Evolutionary conservation across 2,797 vertebrate species (phyloP).

Genomic region (Coccyzus lansbergi): DNA sequence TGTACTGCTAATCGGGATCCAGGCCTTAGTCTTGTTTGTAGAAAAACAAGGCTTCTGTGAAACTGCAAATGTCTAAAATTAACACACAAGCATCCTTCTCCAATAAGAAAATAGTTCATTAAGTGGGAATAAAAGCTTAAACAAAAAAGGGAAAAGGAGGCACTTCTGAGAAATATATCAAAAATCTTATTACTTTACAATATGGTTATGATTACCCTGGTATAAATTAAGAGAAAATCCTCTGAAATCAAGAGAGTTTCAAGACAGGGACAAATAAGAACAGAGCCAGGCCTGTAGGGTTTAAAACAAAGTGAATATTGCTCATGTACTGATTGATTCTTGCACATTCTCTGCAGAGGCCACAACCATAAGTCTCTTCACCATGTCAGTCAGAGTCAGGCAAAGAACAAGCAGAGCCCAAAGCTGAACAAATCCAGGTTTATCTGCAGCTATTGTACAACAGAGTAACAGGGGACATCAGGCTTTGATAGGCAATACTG

Average conservation of each 20-base stretch:
- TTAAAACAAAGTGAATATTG: conserved; percentile 22
- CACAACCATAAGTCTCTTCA: not conserved
- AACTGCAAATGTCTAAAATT: not conserved
- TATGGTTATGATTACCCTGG: conserved; percentile 45
- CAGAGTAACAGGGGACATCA: conserved; percentile 39
- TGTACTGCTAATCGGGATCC: not conserved
- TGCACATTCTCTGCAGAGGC: not conserved
- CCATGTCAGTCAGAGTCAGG: not conserved
- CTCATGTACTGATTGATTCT: not conserved
- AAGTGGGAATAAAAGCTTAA: conserved; percentile 40
- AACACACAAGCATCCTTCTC: not conserved
- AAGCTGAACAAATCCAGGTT: not conserved
- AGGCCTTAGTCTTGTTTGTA: not conserved
- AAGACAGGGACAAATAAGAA: not conserved
- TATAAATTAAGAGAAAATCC: conserved; percentile 57
- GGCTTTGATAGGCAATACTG: conserved; percentile 46
- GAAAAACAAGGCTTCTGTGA: not conserved
- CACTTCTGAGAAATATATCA: conserved; percentile 49
- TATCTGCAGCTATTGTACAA: conserved; percentile 18
- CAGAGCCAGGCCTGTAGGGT: not conserved
- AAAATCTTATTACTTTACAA: conserved; percentile 41
- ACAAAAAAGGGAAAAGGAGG: conserved; percentile 33
- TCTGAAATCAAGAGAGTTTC: conserved; percentile 46
- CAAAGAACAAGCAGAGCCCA: conserved; percentile 2
- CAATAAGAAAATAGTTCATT: conserved; percentile 39